Evolutionary conservation across 2,113 vertebrate genomes (phyloP), one percentile per base, ranked within the genome.

Genomic region (Elephantulus edwardii): DNA sequence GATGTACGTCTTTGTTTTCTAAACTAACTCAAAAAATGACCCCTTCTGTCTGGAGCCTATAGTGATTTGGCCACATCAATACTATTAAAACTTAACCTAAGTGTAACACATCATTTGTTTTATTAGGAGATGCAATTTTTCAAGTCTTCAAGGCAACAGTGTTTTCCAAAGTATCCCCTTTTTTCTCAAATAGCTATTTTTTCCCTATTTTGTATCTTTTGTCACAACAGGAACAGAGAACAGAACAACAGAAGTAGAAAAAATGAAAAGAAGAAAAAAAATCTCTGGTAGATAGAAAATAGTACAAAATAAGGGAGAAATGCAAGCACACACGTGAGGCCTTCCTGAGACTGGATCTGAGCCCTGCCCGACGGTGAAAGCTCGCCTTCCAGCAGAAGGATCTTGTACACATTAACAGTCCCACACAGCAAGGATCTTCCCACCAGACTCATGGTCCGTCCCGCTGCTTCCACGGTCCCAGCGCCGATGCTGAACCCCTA

Each of bases 1-100:
- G 62, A 83, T 60, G 80, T 88, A 89, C 95, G 48, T n/a, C n/a
- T n/a, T 79, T 95, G 89, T 95, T 96, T 93, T 82, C 71, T 95
- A 93, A 89, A 91, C 82, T 96, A 94, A 96, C 75, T 93, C 35
- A 12, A 71, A 89, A 86, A 87, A 88, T 92, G 72, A 93, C 70
- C 52, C 72, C 89, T 68, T 92, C 71, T 54, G 44, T 71, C 75
- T 83, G 35, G 28, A 88, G 79, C 76, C n/a, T 76, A 94, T 80
- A 95, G 87, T 95, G 77, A 88, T 75, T 68, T 88, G 56, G 84
- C 91, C 78, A 83, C 86, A 89, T 83, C 84, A 94, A 50, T 70
- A 4, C 26, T 83, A 78, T 71, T 50, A 38, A 44, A 76, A 56
- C 46, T 71, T 82, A 88, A 40, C 35, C 50, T n/a, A 83, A 35